Evolutionary conservation across 2,797 vertebrate genomes (phyloP).

Genomic region (Sparus aurata): DNA sequence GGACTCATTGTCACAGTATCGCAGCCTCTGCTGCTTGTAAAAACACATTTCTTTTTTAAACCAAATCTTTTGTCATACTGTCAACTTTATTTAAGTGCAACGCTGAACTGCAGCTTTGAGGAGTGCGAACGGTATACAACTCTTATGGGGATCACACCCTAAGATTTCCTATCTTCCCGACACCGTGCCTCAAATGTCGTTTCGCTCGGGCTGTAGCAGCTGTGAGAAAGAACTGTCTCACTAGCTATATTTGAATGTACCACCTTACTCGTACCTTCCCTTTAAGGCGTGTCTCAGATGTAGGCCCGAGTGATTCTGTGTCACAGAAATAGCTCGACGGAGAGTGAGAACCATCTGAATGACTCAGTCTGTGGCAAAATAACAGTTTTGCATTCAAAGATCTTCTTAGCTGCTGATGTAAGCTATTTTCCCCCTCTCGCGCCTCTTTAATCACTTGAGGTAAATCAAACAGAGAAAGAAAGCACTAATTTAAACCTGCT

Average conservation of each 20-base stretch:
- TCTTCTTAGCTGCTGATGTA: constrained; percentile 66
- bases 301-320: constrained; percentile 35
- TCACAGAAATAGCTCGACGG: constrained; percentile 37
- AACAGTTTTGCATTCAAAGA: constrained; percentile 64
- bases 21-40: too few species aligned
- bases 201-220: not conserved
- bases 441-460: constrained; percentile 70
- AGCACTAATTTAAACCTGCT: constrained; percentile 77
- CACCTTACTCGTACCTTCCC: not conserved
- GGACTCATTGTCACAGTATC: too few species aligned
- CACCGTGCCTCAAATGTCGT: not conserved
- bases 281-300: constrained; percentile 26
- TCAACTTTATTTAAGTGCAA: not conserved
- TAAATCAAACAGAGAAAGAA: constrained; percentile 78
- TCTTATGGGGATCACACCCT: not conserved
- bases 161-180: not conserved
- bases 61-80: not conserved
- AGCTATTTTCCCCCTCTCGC: constrained; percentile 47
- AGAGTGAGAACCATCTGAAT: constrained; percentile 52
- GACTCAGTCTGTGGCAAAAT: constrained; percentile 56
- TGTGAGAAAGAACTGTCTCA: not conserved
- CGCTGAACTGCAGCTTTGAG: not conserved
- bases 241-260: constrained; percentile 2
- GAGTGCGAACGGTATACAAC: not conserved
- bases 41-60: not conserved